phyloP scores from a whole-genome alignment of 2,888 invertebrate genomes.

The Megamerina dolium region DNA sequence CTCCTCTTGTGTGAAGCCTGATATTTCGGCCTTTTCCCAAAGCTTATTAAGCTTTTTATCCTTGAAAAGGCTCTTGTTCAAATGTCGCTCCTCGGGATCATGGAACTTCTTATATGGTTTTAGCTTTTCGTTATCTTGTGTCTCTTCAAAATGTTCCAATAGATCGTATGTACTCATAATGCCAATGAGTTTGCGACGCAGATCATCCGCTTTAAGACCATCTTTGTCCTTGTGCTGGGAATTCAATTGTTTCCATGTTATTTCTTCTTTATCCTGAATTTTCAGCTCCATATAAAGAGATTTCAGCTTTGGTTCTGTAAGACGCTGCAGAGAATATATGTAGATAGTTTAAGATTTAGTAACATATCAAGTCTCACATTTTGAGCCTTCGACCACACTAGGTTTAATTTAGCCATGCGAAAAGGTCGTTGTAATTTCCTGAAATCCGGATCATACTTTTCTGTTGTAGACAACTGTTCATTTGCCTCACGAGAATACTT shows the following conservation, averaged over 20 bases:
- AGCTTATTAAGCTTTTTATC: constrained; percentile 85
- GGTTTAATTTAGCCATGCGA: constrained; percentile 83
- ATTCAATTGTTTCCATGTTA: constrained; percentile 73
- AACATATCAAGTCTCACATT: constrained; percentile 62
- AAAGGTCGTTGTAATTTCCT: constrained; percentile 76
- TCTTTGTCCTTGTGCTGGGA: constrained; percentile 81
- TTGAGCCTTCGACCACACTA: constrained; percentile 85
- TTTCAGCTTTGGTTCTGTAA: constrained; percentile 77
- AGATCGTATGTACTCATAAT: constrained; percentile 79
- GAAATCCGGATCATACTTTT: constrained; percentile 53
- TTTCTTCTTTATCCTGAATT: constrained; percentile 88
- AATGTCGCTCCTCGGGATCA: constrained; percentile 54
- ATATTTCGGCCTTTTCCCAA: constrained; percentile 82
- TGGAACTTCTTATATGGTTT: constrained; percentile 47
- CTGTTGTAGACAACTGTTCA: constrained; percentile 32
- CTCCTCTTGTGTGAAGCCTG: constrained; percentile 83
- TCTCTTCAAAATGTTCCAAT: constrained; percentile 71
- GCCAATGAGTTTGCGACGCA: constrained; percentile 71
- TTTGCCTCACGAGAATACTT: constrained; percentile 44
- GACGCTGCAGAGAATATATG: constrained; percentile 55
- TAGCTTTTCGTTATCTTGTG: constrained; percentile 53
- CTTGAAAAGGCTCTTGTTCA: constrained; percentile 73
- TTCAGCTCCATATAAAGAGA: constrained; percentile 83
- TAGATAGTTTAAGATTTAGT: neutral
- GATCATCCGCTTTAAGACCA: constrained; percentile 73